Conservation (phyloP, 2,888 invertebrate species). For the Orthosia incerta region DNA sequence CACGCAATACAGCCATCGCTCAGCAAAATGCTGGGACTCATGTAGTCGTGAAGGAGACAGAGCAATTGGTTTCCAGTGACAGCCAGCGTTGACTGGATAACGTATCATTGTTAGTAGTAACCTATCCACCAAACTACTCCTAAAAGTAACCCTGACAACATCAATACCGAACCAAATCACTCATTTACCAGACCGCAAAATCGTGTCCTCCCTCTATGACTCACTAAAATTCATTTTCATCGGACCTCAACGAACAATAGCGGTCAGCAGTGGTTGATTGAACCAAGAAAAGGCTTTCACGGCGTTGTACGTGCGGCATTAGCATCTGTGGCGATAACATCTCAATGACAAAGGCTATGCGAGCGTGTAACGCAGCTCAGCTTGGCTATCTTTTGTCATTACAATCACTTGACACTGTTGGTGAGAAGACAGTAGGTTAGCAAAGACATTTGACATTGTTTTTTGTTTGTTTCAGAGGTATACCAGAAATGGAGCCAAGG, state of each 20-base stretch:
- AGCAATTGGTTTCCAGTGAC: too few species aligned
- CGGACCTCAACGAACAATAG: slow-evolving; percentile 54
- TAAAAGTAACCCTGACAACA: background rate
- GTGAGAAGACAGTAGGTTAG: slow-evolving; percentile 59
- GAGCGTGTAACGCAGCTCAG: slow-evolving; percentile 84
- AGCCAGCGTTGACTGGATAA: too few species aligned
- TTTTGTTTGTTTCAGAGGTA: background rate
- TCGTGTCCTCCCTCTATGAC: slow-evolving; percentile 35
- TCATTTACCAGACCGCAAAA: background rate
- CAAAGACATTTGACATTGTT: background rate
- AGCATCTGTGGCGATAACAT: slow-evolving; percentile 80
- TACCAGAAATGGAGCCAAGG: background rate
- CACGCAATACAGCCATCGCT: too few species aligned
- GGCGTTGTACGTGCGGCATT: slow-evolving; percentile 72
- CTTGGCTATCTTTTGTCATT: slow-evolving; percentile 75
- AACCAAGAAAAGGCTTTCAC: slow-evolving; percentile 78
- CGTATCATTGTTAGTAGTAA: too few species aligned
- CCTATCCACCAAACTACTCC: background rate
- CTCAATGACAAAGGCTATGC: slow-evolving; percentile 79
- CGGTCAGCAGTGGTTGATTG: slow-evolving; percentile 71
- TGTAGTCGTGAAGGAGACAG: too few species aligned
- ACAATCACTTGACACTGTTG: slow-evolving; percentile 70
- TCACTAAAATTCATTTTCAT: slow-evolving; percentile 62
- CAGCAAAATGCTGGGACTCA: too few species aligned
- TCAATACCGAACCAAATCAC: background rate